Evolutionary conservation across 1,140 invertebrate species (phyloP).

Genomic region (Zaprionus nigranus): DNA sequence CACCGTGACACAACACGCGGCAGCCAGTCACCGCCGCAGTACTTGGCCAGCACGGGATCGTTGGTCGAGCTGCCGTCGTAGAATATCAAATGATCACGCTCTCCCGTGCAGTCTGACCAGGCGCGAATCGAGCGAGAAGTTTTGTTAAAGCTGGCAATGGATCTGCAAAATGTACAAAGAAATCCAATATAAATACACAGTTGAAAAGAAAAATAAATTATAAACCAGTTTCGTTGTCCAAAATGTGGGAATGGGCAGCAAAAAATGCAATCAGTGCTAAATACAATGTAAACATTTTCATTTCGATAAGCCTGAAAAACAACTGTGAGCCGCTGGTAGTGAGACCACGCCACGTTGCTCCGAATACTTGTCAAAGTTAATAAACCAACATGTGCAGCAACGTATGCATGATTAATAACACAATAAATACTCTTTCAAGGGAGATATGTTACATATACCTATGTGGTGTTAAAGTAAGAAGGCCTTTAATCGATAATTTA

Average conservation of each 20-base stretch:
- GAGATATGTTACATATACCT: background rate
- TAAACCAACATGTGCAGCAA: background rate
- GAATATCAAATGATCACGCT: slow-evolving; percentile 92
- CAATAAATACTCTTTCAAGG: background rate
- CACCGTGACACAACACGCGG: slow-evolving; percentile 88
- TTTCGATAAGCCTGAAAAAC: slow-evolving; percentile 38
- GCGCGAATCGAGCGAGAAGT: slow-evolving; percentile 89
- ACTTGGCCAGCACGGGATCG: slow-evolving; percentile 92
- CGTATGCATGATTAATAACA: background rate
- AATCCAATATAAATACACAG: background rate
- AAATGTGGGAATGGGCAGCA: background rate
- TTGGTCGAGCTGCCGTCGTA: slow-evolving; percentile 92
- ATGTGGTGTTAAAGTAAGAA: too few relatives aligned
- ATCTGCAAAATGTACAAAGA: slow-evolving; percentile 42
- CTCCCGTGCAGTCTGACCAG: slow-evolving; percentile 92
- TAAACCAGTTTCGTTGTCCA: slow-evolving; percentile 6
- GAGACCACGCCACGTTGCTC: slow-evolving; percentile 7
- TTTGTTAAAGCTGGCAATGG: slow-evolving; percentile 86
- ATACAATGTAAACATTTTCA: slow-evolving; percentile 56
- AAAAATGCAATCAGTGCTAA: slow-evolving; percentile 48
- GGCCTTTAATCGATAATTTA: background rate
- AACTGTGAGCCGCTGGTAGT: slow-evolving; percentile 28
- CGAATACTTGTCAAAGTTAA: slow-evolving; percentile 38
- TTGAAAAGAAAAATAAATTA: background rate
- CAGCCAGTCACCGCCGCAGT: slow-evolving; percentile 93